A percentile compares a stretch with the other conserved stretches of the same genome.
phyloP scores from a whole-genome alignment of 2,113 vertebrate species.

The Carlito syrichta region DNA sequence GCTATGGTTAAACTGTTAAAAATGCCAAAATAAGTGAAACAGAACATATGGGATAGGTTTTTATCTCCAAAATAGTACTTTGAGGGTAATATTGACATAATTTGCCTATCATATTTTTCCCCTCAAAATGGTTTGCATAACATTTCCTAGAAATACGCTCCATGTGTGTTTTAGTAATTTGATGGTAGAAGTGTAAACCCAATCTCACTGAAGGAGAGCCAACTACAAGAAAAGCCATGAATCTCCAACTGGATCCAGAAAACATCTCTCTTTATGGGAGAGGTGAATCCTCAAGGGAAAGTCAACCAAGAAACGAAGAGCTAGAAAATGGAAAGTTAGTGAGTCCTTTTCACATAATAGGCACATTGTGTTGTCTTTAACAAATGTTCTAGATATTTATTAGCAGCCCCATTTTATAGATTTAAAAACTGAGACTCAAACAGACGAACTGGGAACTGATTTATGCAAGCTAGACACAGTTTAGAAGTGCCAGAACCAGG shows the following conservation, averaged over 20 bases:
- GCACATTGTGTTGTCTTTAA: neutral
- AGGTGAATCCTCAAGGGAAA: neutral
- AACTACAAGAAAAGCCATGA: neutral
- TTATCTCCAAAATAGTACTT: conserved; percentile 76
- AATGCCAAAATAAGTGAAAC: conserved; percentile 64
- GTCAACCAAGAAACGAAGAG: neutral
- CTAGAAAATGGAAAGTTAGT: neutral
- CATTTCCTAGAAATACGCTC: conserved; percentile 80
- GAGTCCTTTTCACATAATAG: neutral
- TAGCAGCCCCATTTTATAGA: neutral
- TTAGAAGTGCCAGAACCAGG: neutral
- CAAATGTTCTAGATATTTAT: neutral
- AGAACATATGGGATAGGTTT: conserved; percentile 79
- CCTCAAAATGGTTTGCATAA: conserved; percentile 76
- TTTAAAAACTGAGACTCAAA: neutral
- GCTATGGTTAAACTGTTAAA: conserved; percentile 70
- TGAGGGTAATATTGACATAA: conserved; percentile 78
- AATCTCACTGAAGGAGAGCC: conserved; percentile 54
- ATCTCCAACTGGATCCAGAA: neutral
- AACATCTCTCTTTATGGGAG: neutral
- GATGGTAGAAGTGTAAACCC: conserved; percentile 58
- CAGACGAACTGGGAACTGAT: too few species aligned
- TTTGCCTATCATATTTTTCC: conserved; percentile 78
- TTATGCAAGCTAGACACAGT: too few species aligned
- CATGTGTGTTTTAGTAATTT: conserved; percentile 63